A percentile compares a stretch with the other conserved stretches of the same genome.
Evolutionary conservation across 2,888 invertebrate genomes (phyloP).

Genomic region (Oligia fasciuncula): DNA sequence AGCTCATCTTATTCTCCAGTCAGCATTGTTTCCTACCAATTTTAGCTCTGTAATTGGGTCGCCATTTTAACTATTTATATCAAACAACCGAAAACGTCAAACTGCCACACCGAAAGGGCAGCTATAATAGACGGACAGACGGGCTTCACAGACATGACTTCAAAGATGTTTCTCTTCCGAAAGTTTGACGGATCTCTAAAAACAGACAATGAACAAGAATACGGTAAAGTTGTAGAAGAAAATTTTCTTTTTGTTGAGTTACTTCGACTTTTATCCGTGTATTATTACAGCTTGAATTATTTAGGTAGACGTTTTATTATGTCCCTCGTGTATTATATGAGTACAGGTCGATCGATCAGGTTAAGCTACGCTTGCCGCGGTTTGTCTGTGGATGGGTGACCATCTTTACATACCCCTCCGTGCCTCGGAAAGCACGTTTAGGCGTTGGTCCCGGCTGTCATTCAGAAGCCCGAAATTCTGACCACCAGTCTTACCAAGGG

Average conservation of each 20-base stretch:
- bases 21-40: not conserved
- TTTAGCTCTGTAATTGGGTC: slow-evolving; percentile 32
- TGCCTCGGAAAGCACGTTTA: too few relatives aligned
- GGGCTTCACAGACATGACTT: not conserved
- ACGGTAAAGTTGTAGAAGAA: slow-evolving; percentile 54
- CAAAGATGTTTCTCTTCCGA: slow-evolving; percentile 9
- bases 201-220: slow-evolving; percentile 52
- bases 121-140: not conserved
- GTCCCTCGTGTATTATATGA: not conserved
- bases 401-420: too few relatives aligned
- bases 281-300: slow-evolving; percentile 33
- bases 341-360: not conserved
- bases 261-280: slow-evolving; percentile 40
- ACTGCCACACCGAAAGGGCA: slow-evolving; percentile 21
- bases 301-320: slow-evolving; percentile 22
- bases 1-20: not conserved
- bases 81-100: slow-evolving; percentile 31
- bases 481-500: too few relatives aligned
- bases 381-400: too few relatives aligned
- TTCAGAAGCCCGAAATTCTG: too few relatives aligned
- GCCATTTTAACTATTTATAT: not conserved
- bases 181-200: slow-evolving; percentile 48
- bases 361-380: too few relatives aligned
- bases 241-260: slow-evolving; percentile 42
- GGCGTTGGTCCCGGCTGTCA: too few relatives aligned